Percentiles rank a stretch among this genome's conserved stretches.
phyloP scores from a whole-genome alignment of 2,113 vertebrate genomes.

The Laticauda colubrina region DNA sequence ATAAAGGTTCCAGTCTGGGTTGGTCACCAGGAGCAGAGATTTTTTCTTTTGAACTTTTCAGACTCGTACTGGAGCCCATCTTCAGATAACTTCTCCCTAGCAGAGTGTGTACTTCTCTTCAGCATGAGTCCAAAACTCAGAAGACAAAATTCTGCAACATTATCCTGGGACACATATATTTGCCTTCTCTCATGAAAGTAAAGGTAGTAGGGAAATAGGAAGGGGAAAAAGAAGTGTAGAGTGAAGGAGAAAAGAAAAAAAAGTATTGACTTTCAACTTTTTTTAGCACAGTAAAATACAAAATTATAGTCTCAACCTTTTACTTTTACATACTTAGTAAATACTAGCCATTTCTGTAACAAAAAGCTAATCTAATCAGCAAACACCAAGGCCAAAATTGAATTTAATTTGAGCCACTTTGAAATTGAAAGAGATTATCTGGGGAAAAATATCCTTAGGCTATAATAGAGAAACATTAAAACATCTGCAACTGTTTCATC shows the following conservation, averaged over 20 bases:
- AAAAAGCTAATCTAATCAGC: neutral
- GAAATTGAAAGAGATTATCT: neutral
- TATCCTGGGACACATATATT: too few relatives aligned
- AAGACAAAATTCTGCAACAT: too few relatives aligned
- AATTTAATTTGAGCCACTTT: neutral
- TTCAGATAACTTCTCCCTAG: too few relatives aligned
- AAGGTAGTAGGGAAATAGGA: neutral
- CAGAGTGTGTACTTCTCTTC: too few relatives aligned
- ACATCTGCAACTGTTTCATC: neutral
- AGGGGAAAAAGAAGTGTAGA: neutral
- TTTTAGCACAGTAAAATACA: neutral
- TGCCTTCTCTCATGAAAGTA: neutral
- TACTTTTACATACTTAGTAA: neutral
- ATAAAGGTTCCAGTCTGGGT: neutral
- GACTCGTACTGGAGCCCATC: too few relatives aligned
- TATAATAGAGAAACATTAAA: neutral
- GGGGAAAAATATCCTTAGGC: neutral
- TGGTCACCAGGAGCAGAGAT: too few relatives aligned
- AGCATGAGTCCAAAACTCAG: too few relatives aligned
- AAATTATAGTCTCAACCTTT: neutral
- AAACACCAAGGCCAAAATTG: neutral
- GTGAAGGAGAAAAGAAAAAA: neutral
- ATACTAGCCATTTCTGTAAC: neutral
- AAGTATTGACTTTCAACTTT: neutral
- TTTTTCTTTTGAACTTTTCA: too few relatives aligned